These are phyloP conservation scores for Oryzias celebensis DNA, from an alignment of 2,113 vertebrate genomes.

Conservation along the genomic window DNA sequence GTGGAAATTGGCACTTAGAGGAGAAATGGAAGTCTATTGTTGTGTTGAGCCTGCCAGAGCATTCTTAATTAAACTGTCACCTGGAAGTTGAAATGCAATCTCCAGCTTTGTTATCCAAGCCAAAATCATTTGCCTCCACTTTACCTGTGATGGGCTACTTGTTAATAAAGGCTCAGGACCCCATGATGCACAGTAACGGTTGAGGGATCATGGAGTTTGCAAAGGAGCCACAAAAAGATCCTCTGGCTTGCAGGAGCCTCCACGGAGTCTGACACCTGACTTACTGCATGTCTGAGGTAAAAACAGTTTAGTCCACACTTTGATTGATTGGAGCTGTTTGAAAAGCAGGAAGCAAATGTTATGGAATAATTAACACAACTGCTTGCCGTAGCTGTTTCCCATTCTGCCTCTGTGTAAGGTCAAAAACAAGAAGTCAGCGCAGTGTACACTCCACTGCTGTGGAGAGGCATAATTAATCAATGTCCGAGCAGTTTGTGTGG, in stretches of 20 bases:
- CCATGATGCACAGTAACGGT: conserved; percentile 52
- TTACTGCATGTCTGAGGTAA: neutral
- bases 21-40: conserved; percentile 78
- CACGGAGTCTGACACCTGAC: too few species aligned
- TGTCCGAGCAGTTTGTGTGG: conserved; percentile 40
- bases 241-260: too few species aligned
- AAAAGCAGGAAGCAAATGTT: neutral
- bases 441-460: conserved; percentile 39
- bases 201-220: conserved; percentile 42
- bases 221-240: conserved; percentile 17
- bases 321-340: neutral
- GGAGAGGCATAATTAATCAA: conserved; percentile 66
- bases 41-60: conserved; percentile 71
- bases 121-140: conserved; percentile 75
- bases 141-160: conserved; percentile 59
- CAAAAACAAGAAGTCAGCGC: conserved; percentile 30
- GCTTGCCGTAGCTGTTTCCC: conserved; percentile 4
- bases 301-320: conserved; percentile 5
- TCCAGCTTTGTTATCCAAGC: conserved; percentile 74
- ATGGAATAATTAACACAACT: too few species aligned
- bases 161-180: conserved; percentile 59
- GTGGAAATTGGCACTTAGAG: conserved; percentile 79
- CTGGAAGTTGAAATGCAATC: conserved; percentile 77
- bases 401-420: conserved; percentile 13
- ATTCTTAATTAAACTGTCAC: conserved; percentile 84